Base-by-base conservation (phyloP, 2,113 vertebrate species). In the Antechinus stuartii region DNA sequence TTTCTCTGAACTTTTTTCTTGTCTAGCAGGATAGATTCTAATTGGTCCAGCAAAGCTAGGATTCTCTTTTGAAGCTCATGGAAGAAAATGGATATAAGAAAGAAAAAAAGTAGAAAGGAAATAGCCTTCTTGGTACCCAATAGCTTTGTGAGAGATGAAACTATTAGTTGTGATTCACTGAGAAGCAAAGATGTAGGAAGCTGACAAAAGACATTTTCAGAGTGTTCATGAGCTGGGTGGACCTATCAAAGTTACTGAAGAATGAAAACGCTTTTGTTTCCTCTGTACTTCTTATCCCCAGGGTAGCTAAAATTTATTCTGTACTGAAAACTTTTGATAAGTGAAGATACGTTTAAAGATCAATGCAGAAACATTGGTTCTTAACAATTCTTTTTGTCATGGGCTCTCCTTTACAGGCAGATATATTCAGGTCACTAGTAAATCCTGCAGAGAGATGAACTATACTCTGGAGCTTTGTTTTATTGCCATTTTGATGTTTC, bases 281-380 rank as follows among this genome's bases (percentile, higher is more conserved):
- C 90, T 91, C 47, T n/a, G 8, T 14, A 0, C 2, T 52, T 2
- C 19, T 6, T 2, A 35, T 91, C 89, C 95, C 92, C 90, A 49
- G 19, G 91, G 94, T 53, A 96, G 54, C 50, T n/a, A 11, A 89
- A 91, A 54, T 93, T 49, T 96, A 50, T 90, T 94, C 14, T 0
- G 93, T 90, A n/a, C n/a, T 93, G 95, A 95, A 93, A 53, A 96
- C 8, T 91, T 94, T 92, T 94, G 93, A 94, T 95, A 93, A 95
- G 12, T 42, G 56, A 52, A 54, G 91, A 49, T 55, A 90, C 52
- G 91, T 90, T 57, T 25, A 96, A 96, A 84, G n/a, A 61, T 93
- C 89, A 1, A 9, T 91, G 91, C 89, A 93, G 54, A 46, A 14
- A 49, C 14, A 47, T 23, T 30, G 6, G 92, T 92, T 93, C 61